Base-by-base conservation (phyloP, 2,797 vertebrate species). In the Brotula barbata region DNA sequence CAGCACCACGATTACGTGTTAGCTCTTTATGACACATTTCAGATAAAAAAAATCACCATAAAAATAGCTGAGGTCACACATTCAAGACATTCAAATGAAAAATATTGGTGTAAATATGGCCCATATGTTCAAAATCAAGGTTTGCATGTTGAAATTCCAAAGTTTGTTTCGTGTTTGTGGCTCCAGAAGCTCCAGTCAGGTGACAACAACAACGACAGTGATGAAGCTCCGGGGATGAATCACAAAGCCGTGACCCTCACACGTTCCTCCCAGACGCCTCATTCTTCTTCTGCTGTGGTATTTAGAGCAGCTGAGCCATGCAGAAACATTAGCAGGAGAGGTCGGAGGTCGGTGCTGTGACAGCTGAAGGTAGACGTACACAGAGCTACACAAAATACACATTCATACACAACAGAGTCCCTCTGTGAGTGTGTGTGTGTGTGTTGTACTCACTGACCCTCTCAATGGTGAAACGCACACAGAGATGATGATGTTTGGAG, bases 201-300 rank as follows among this genome's bases (percentile, higher is more conserved):
- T 11, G 13, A 17, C 22, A 51, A 51, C 5, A 1, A 34, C 20
- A 8, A 28, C 8, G 25, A 28, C 25, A 28, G 25, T 8, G 25
- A 8, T 28, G 25, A 4, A 28, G 25, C 25, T 4, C 37, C 41
- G 19, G 31, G 15, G 51, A 12, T 20, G n/a, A n/a, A n/a, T n/a
- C n/a, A n/a, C n/a, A 28, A 28, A 28, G 48, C 70, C 21, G 0
- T 61, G 75, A 60, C 60, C 68, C 36, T 0, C 2, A 61, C 68
- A 58, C 63, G 53, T 48, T 71, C 60, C 65, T 19, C 61, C 10
- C 1, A 2, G 19, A 40, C 39, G 6, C 50, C 45, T 37, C 55
- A 49, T 69, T 82, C 59, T 83, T 73, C 63, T 55, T 66, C 68
- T 68, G 25, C 73, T 50, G 63, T 47, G 77, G 71, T 61, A 83